Base-by-base conservation (phyloP, 2,797 vertebrate genomes). In the Morus bassanus region DNA sequence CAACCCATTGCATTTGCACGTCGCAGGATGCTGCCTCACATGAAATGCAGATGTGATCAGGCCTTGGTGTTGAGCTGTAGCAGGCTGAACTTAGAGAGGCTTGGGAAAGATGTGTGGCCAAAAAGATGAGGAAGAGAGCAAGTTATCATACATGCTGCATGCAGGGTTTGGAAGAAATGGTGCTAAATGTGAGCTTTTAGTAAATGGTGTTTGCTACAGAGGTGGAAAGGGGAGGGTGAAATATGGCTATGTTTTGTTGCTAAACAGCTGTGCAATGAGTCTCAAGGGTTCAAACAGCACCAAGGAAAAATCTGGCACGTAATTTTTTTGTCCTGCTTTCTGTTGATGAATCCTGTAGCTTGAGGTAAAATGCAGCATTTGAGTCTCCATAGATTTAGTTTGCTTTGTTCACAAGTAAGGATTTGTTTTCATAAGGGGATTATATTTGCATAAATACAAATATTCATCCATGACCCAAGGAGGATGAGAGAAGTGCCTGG, bases 111-210 rank as follows among this genome's bases (percentile, higher is more conserved):
- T 9, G 10, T 2, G 2, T 6, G 39, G 57, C 14, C 5, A 12
- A 31, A 56, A 56, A 11, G 11, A 10, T 3, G 17, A 39, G 25
- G 17, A 33, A 60, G 10, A 50, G 33, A 31, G 3, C 0, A 7
- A 51, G 28, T 16, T 8, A 13, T 28, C 13, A 3, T 11, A 8
- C 0, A 0, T 11, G 21, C 23, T 45, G 37, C 3, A 0, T 16
- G 18, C 19, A 5, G 39, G 41, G 28, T 24, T 50, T 74, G 56
- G n/a, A 27, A 41, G 73, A 56, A 59, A 31, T 0, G 7, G 50
- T 77, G n/a, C 15, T 28, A 41, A 50, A 27, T 2, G 0, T 0
- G 2, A 83, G 57, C 16, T 54, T 45, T 69, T 69, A 41, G 16
- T 75, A 30, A 70, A 46, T 11, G 14, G 28, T 19, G 6, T 54